Percentiles rank a stretch among this genome's conserved stretches.
Conservation (phyloP, 2,113 vertebrate genomes). For the Oreochromis tanganicae region DNA sequence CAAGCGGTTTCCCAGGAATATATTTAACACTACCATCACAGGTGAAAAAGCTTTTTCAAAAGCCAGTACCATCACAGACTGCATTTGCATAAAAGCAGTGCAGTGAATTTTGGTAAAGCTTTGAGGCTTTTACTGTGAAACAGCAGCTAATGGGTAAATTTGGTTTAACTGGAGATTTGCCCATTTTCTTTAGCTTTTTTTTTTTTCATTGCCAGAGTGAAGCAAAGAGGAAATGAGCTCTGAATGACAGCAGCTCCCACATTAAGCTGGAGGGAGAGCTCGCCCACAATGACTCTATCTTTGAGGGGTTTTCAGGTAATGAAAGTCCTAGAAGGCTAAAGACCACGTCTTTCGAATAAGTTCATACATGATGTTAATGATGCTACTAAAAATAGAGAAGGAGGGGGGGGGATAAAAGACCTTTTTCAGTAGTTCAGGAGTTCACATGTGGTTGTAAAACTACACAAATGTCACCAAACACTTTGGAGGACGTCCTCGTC, state of each 20-base stretch:
- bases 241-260: background rate
- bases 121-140: background rate
- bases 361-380: background rate
- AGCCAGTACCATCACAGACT: background rate
- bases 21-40: background rate
- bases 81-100: conserved; percentile 3
- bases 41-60: background rate
- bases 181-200: background rate
- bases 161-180: background rate
- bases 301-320: conserved; percentile 17
- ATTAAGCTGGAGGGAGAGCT: background rate
- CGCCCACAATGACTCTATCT: background rate
- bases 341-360: background rate
- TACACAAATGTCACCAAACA: background rate
- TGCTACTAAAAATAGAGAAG: background rate
- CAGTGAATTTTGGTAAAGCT: background rate
- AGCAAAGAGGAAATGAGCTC: background rate
- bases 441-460: background rate
- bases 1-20: background rate
- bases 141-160: background rate
- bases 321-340: background rate
- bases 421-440: background rate
- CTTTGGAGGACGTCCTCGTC: background rate
- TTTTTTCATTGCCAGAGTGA: background rate
- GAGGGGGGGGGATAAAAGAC: background rate